Percentiles rank a stretch among this genome's conserved stretches.
Evolutionary conservation across 2,113 vertebrate genomes (phyloP).

Genomic region (Rhynchomys soricoides): DNA sequence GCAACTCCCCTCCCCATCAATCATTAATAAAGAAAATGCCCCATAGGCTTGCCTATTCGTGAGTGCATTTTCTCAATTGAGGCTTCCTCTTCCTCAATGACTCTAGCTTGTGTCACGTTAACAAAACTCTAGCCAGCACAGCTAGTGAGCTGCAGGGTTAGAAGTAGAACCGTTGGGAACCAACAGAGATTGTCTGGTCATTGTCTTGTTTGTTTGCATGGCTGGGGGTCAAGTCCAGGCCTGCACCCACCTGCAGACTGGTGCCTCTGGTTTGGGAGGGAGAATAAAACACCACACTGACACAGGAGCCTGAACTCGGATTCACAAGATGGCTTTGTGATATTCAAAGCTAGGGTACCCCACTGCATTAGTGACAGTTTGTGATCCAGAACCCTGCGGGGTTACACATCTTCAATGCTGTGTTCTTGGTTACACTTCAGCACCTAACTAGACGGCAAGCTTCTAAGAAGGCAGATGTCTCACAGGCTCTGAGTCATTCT

Average conservation of each 20-base stretch:
- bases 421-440: not conserved
- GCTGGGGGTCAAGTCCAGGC: not conserved
- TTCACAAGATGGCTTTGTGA: not conserved
- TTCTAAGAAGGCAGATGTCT: not conserved
- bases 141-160: not conserved
- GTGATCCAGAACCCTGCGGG: not conserved
- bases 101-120: not conserved
- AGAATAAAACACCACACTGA: not conserved
- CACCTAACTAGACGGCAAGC: not conserved
- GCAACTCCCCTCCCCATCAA: not conserved
- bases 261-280: not conserved
- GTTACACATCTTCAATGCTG: not conserved
- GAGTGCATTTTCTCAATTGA: not conserved
- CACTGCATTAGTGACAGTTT: not conserved
- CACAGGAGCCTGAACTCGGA: not conserved
- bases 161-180: not conserved
- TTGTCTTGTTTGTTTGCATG: not conserved
- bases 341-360: not conserved
- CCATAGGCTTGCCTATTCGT: not conserved
- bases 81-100: not conserved
- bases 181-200: too few relatives aligned
- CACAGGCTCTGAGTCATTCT: not conserved
- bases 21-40: not conserved
- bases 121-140: too few relatives aligned
- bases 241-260: not conserved